Base-by-base conservation (phyloP, 2,888 invertebrate species). In the Thysanoteuthis rhombus region DNA sequence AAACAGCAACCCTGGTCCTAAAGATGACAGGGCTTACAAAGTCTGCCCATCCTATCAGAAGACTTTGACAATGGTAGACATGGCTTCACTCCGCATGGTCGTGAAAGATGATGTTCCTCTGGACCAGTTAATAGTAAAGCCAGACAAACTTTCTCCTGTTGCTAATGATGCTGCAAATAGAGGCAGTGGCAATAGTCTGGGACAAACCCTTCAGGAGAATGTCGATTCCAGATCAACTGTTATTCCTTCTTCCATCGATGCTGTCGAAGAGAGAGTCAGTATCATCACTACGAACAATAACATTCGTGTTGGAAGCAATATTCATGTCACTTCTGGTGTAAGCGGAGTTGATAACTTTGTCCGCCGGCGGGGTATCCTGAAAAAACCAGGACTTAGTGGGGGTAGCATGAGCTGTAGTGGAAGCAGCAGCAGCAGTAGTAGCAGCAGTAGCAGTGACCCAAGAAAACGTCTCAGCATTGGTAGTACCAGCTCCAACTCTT, bases 401-500 rank as follows among this genome's bases (percentile, higher is more conserved):
- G 25, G 93, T 93, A 3, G 93, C 36, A 45, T 32, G 16, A 45
- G n/a, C 28, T 40, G 42, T 22, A 45, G 42, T 16, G 52, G 90
- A 47, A 45, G 45, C 40, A 93, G 52, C 42, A 93, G 52, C 42
- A 96, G 96, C n/a, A 75, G 75, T n/a, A 32, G 93, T 93, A 6
- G 93, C 39, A 45, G 92, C 36, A 45, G 45, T 10, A 40, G 16
- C 45, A 45, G 39, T 39, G 96, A 96, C 36, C 94, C 96, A 12
- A 95, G 95, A 90, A 96, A 96, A 94, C 94, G 97, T 38, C 95
- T 96, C 40, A 96, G 96, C 94, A 94, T 96, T 22, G 96, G 96
- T 94, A 96, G 96, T 93, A 94, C 95, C 36, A 96, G 96, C 25
- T 97, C 97, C 25, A 96, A 96, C 94, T 97, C 97, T 0, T 97